Conservation (phyloP, 2,113 vertebrate genomes). For the Pogonocichla stellata region DNA sequence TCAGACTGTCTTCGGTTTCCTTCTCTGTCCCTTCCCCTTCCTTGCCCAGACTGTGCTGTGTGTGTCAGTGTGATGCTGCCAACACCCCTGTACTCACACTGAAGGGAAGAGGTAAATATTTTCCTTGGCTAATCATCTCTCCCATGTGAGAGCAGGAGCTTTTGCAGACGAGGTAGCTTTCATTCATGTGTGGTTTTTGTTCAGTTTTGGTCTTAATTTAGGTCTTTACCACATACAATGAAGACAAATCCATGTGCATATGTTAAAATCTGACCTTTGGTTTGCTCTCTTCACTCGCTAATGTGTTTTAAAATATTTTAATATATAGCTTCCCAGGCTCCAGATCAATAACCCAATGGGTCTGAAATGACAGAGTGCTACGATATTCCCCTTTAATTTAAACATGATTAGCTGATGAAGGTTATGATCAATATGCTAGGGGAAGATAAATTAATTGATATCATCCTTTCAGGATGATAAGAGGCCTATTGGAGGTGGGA, state of each 20-base stretch:
- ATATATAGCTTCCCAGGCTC: conserved; percentile 48
- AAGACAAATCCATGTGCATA: neutral
- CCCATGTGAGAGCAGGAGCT: neutral
- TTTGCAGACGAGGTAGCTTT: neutral
- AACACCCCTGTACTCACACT: accelerated
- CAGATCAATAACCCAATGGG: conserved; percentile 73
- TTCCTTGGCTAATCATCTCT: neutral
- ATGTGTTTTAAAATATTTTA: conserved; percentile 64
- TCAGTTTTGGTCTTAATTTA: conserved; percentile 29
- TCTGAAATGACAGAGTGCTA: conserved; percentile 75
- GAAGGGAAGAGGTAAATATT: neutral
- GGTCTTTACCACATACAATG: neutral
- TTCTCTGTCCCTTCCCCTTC: neutral
- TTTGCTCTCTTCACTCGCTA: conserved; percentile 44
- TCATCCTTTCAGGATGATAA: conserved; percentile 75
- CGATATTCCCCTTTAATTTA: conserved; percentile 77
- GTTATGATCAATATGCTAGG: conserved; percentile 77
- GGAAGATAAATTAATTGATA: conserved; percentile 80
- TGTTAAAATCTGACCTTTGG: conserved; percentile 28
- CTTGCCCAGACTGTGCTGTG: neutral
- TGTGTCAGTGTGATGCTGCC: neutral
- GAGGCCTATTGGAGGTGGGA: conserved; percentile 71
- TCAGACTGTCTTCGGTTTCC: accelerated
- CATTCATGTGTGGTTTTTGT: neutral
- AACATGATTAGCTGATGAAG: conserved; percentile 80